Percentiles rank a stretch among this genome's conserved stretches.
Evolutionary conservation across 1,140 invertebrate species (phyloP).

Genomic region (Agraylea sexmaculata): DNA sequence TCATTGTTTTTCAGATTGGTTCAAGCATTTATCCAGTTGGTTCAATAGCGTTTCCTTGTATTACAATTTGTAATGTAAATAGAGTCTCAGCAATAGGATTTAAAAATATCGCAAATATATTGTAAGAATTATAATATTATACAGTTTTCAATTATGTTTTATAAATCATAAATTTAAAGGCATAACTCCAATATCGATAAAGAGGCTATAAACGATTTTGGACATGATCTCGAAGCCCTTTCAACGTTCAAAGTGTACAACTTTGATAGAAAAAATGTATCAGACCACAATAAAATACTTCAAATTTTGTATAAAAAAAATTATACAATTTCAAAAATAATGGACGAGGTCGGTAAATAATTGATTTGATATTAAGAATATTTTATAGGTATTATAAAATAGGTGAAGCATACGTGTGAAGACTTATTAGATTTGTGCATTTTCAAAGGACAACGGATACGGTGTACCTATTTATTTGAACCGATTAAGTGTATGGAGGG

Average conservation of each 20-base stretch:
- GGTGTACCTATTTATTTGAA: constrained; percentile 10
- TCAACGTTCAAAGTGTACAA: constrained; percentile 13
- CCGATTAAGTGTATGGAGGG: constrained; percentile 13
- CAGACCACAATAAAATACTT: constrained; percentile 11
- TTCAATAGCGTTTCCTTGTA: constrained; percentile 13
- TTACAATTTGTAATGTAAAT: constrained; percentile 19
- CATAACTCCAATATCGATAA: constrained; percentile 3
- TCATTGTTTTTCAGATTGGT: constrained; percentile 12
- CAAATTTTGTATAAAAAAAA: constrained; percentile 8
- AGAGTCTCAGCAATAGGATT: constrained; percentile 18
- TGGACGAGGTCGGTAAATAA: constrained; percentile 13
- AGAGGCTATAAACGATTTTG: constrained; percentile 13
- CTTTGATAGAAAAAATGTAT: constrained; percentile 8
- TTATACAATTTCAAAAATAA: constrained; percentile 16
- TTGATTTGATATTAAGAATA: constrained; percentile 4
- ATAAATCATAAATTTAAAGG: constrained; percentile 12
- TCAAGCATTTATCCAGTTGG: constrained; percentile 10
- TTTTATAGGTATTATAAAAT: background rate
- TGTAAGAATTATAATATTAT: constrained; percentile 11
- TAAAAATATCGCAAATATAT: constrained; percentile 10
- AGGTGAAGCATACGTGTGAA: constrained; percentile 8
- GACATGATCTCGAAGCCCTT: constrained; percentile 8
- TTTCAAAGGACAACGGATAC: constrained; percentile 2
- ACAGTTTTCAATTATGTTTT: background rate
- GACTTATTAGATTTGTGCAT: constrained; percentile 11